Base-by-base conservation (phyloP, 1,140 invertebrate species). In the Prorops nasuta region DNA sequence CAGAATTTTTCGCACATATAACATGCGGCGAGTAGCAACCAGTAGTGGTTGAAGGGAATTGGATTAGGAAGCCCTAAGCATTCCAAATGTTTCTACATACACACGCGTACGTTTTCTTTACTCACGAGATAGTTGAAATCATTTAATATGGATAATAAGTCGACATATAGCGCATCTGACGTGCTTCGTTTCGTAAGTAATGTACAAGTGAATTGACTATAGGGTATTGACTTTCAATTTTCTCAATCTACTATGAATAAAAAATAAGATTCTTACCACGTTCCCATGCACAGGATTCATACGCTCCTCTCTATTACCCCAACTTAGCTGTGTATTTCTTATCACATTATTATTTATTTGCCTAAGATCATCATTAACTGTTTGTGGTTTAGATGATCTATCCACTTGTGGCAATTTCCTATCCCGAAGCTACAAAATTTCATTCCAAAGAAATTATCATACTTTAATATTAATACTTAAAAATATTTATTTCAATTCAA, bases 271-370 rank as follows among this genome's bases (percentile, higher is more conserved):
- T 67, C 77, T 80, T 66, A 84, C 82, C 58, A 74, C 76, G 48
- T 77, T 74, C 22, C 83, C 83, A 66, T 79, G 79, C n/a, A 85
- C 79, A 7, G 84, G 83, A 54, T 83, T 83, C 69, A 87, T 83
- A 80, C 83, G 36, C 76, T 69, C 43, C 71, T 79, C 54, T 61
- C 75, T 64, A 70, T 75, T 62, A 3, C 62, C 60, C 50, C 62
- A 64, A 55, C 40, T 65, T 40, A 64, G 37, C 32, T 35, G 41
- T 9, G 52, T 54, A 44, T 54, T 22, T 55, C 65, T 61, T 41
- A 44, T 39, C 70, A 74, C 47, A 18, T 51, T 57, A 43, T 53
- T 58, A 2, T 51, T 50, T 14, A 52, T 40, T 36, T 43, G 34
- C 35, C 51, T 37, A 49, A 48, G 55, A n/a, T 54, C 39, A 40